phyloP scores from a whole-genome alignment of 2,113 vertebrate genomes.

The Lucifuga dentata region DNA sequence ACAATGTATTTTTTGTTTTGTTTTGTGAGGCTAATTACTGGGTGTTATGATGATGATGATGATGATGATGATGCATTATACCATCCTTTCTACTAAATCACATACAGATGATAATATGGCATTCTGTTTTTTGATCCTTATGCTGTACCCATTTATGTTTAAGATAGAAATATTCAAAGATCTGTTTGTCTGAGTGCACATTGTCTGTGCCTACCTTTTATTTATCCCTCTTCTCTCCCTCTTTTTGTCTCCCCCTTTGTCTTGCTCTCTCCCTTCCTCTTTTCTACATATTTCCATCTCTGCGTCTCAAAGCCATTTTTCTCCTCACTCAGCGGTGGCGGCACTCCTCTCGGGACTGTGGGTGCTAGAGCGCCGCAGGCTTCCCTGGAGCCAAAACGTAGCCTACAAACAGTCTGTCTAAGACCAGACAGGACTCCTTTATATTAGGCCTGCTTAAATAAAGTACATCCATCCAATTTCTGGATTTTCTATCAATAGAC shows the following conservation, averaged over 20 bases:
- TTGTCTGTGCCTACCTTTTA: conserved; percentile 1
- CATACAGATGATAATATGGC: neutral
- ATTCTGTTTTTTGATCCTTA: neutral
- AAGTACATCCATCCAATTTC: conserved; percentile 59
- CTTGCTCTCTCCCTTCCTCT: conserved; percentile 20
- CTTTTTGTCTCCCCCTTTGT: conserved; percentile 18
- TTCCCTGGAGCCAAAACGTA: conserved; percentile 77
- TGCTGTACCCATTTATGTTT: conserved; percentile 42
- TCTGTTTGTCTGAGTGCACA: conserved; percentile 39
- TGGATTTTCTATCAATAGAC: conserved; percentile 46
- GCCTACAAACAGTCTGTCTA: conserved; percentile 76
- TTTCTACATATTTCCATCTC: conserved; percentile 61
- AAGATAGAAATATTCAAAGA: conserved; percentile 49
- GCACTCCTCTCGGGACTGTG: conserved; percentile 73
- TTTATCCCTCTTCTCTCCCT: conserved; percentile 13
- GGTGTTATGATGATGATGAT: no score
- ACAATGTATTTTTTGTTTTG: conserved; percentile 2
- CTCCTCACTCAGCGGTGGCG: conserved; percentile 63
- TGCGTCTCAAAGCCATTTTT: conserved; percentile 75
- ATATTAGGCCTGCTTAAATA: conserved; percentile 74
- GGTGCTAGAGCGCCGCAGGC: conserved; percentile 77
- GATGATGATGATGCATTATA: conserved; percentile 26
- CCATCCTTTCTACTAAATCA: neutral
- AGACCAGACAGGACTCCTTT: conserved; percentile 70
- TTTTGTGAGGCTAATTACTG: conserved; percentile 41